Base-by-base conservation (phyloP, 2,888 invertebrate species). In the Doris montereyensis region DNA sequence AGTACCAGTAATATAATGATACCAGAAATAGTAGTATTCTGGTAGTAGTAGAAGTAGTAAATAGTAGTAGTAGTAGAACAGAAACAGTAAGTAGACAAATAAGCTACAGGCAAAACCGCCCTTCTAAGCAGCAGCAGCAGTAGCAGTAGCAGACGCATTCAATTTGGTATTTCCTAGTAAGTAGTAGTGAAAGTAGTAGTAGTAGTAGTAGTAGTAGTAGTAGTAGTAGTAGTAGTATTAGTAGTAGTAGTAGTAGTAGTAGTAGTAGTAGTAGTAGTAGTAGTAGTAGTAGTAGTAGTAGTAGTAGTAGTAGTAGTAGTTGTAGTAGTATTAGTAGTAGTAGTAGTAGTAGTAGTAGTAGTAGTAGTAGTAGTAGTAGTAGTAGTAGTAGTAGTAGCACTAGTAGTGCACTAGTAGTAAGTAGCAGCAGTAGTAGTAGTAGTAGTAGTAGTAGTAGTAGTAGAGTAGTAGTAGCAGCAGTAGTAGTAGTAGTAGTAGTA, bases 171-270 rank as follows among this genome's bases (percentile, higher is more conserved):
- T n/a, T n/a, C n/a, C n/a, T n/a, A n/a, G n/a, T n/a, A n/a, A n/a
- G 52, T 41, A 41, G 52, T 41, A 41, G 52, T 41, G 5, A 21
- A 13, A 10, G 62, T 62, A 62, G 62, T 62, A 62, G 62, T 52
- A 52, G 30, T 57, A 73, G 57, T 41, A 73, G 52, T 73, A 73
- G 52, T 73, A 73, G 73, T 73, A 57, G 73, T 24, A 73, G 73
- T 73, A 73, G 73, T 73, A 73, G 73, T 52, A 73, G 73, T 73
- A 73, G 73, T 57, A 73, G 73, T 73, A 73, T 41, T 57, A 73
- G 73, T 73, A 3, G 35, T 4, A 4, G 35, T 4, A 75, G 60
- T 8, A 75, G 60, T 30, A 75, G 60, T 57, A 62, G 60, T 57
- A 75, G 60, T 57, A 30, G 60, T 57, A 60, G 60, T 28, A 62